These are phyloP conservation scores for Orycteropus afer DNA, from an alignment of 2,113 vertebrate genomes.

Conservation along the genomic window DNA sequence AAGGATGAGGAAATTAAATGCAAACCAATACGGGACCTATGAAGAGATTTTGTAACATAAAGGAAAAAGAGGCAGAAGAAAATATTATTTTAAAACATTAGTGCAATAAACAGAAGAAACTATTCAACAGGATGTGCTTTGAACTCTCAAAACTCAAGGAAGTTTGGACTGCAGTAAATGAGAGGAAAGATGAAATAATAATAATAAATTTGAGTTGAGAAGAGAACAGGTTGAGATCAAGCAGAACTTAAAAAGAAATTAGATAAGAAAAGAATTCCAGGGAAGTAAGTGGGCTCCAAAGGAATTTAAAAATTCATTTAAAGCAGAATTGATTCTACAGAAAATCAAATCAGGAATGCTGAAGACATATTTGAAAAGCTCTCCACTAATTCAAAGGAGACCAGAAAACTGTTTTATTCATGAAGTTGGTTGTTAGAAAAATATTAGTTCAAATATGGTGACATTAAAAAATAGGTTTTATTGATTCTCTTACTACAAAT, in stretches of 20 bases:
- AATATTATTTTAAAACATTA: not conserved
- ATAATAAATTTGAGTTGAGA: not conserved
- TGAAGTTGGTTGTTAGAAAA: not conserved
- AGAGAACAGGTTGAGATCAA: constrained; percentile 22
- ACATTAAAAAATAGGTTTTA: not conserved
- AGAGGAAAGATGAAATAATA: not conserved
- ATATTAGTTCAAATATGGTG: constrained; percentile 6
- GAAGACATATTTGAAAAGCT: not conserved
- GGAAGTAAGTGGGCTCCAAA: constrained; percentile 34
- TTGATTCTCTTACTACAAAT: constrained; percentile 24
- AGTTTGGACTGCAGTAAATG: not conserved
- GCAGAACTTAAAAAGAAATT: constrained; percentile 54
- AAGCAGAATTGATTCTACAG: constrained; percentile 29
- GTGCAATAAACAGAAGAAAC: not conserved
- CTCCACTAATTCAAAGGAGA: not conserved
- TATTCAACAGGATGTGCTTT: not conserved
- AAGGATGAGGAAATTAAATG: not conserved
- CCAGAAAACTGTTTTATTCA: not conserved
- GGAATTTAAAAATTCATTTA: constrained; percentile 46
- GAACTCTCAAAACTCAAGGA: not conserved
- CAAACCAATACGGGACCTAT: not conserved
- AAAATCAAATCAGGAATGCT: constrained; percentile 41
- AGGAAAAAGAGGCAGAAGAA: not conserved
- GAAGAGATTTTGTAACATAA: not conserved
- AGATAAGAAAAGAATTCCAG: constrained; percentile 46